A percentile compares a stretch with the other conserved stretches of the same genome.
Conservation (phyloP, 2,888 invertebrate species). For the Ypsolopha scabrella region DNA sequence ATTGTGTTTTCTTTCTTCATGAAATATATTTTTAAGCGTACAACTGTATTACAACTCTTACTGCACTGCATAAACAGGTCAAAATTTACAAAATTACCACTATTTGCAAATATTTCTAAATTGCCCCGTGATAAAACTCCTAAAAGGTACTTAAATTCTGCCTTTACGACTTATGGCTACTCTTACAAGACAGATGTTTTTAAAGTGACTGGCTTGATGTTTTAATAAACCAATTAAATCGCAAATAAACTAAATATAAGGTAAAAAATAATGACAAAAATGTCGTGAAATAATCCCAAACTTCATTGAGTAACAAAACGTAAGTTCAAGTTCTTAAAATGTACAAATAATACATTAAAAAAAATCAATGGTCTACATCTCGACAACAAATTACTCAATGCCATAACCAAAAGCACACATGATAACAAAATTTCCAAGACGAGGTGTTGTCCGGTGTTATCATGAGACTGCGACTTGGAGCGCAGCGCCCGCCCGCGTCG, state of each 20-base stretch:
- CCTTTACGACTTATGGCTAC: neutral
- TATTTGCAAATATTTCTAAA: too few relatives aligned
- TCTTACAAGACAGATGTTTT: too few relatives aligned
- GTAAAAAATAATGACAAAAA: neutral
- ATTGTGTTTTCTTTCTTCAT: too few relatives aligned
- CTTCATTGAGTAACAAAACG: neutral
- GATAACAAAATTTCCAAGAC: constrained; percentile 13
- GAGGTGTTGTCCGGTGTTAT: constrained; percentile 65
- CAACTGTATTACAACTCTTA: too few relatives aligned
- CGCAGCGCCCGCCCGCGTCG: constrained; percentile 28
- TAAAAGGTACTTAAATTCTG: too few relatives aligned
- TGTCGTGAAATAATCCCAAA: neutral
- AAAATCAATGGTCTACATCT: neutral
- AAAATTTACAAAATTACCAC: too few relatives aligned
- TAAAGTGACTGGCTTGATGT: neutral
- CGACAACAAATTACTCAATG: neutral
- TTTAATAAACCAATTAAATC: neutral
- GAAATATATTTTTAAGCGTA: too few relatives aligned
- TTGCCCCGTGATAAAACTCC: too few relatives aligned
- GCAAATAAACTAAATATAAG: neutral
- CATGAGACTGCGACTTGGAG: constrained; percentile 50
- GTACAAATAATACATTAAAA: neutral
- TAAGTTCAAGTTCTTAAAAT: neutral
- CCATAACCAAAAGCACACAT: neutral
- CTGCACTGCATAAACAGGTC: too few relatives aligned